Evolutionary conservation across 2,888 invertebrate species (phyloP).

Genomic region (Acrobasis repandana): DNA sequence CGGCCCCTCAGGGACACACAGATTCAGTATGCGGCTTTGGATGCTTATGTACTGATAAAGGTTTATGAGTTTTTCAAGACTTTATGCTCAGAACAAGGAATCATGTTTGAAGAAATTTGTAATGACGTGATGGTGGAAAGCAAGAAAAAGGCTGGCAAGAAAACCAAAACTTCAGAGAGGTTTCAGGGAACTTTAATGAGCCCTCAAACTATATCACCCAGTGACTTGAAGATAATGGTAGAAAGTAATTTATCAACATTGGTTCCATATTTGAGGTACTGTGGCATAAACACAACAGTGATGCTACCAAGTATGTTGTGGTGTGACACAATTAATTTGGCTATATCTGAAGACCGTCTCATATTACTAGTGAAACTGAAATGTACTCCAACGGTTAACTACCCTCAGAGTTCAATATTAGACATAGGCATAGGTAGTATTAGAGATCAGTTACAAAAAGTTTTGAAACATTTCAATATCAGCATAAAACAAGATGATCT

Average conservation of each 20-base stretch:
- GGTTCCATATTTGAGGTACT: constrained; percentile 65
- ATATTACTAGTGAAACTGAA: constrained; percentile 64
- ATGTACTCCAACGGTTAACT: constrained; percentile 81
- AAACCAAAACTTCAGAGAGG: constrained; percentile 55
- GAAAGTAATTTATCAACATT: constrained; percentile 58
- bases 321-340: constrained; percentile 68
- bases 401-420: constrained; percentile 77
- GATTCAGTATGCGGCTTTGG: constrained; percentile 92
- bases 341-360: constrained; percentile 62
- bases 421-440: constrained; percentile 79
- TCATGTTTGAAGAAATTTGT: constrained; percentile 85
- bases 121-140: constrained; percentile 82
- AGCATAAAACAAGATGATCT: constrained; percentile 84
- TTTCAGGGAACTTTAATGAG: constrained; percentile 40
- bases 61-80: constrained; percentile 87
- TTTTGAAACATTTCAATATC: constrained; percentile 86
- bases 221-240: constrained; percentile 60
- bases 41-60: constrained; percentile 93
- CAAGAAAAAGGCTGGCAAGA: constrained; percentile 73
- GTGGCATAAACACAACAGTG: constrained; percentile 85
- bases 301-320: constrained; percentile 80
- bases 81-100: constrained; percentile 66
- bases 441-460: constrained; percentile 86
- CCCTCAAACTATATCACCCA: constrained; percentile 43
- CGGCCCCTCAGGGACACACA: constrained; percentile 91